Evolutionary conservation across 2,888 invertebrate genomes (phyloP).

Genomic region (Mythimna ferrago): DNA sequence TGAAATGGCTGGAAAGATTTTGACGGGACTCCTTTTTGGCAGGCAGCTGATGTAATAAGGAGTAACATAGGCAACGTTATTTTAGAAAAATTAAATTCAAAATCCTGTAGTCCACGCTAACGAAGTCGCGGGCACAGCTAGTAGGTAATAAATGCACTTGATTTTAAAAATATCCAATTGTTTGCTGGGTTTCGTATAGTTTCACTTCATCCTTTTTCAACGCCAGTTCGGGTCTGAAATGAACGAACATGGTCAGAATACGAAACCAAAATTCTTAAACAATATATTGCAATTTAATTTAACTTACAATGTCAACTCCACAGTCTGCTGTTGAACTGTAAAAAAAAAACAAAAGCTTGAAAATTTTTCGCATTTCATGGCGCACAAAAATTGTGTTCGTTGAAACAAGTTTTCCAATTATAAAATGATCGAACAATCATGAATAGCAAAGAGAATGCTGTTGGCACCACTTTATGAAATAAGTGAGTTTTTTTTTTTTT

Average conservation of each 20-base stretch:
- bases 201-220: slow-evolving; percentile 86
- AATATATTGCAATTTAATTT: slow-evolving; percentile 1
- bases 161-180: slow-evolving; percentile 79
- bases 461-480: slow-evolving; percentile 14
- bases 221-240: slow-evolving; percentile 81
- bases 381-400: slow-evolving; percentile 24
- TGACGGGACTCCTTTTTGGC: too few species aligned
- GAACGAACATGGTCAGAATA: slow-evolving; percentile 36
- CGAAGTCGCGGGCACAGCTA: too few species aligned
- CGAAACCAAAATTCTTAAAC: background rate
- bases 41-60: too few species aligned
- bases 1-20: too few species aligned
- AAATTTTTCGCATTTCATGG: slow-evolving; percentile 22
- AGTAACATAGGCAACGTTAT: too few species aligned
- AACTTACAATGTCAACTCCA: slow-evolving; percentile 86
- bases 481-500: too few species aligned
- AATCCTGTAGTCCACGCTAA: too few species aligned
- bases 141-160: slow-evolving; percentile 16
- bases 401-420: slow-evolving; percentile 46
- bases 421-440: slow-evolving; percentile 23
- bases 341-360: slow-evolving; percentile 61
- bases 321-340: slow-evolving; percentile 84
- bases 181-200: slow-evolving; percentile 81
- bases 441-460: slow-evolving; percentile 29
- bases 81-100: too few species aligned